Evolutionary conservation across 53 echinoderm and acorn worm species (phyloP), one percentile per base, ranked within the genome.

Genomic region (Stichopus horrens): DNA sequence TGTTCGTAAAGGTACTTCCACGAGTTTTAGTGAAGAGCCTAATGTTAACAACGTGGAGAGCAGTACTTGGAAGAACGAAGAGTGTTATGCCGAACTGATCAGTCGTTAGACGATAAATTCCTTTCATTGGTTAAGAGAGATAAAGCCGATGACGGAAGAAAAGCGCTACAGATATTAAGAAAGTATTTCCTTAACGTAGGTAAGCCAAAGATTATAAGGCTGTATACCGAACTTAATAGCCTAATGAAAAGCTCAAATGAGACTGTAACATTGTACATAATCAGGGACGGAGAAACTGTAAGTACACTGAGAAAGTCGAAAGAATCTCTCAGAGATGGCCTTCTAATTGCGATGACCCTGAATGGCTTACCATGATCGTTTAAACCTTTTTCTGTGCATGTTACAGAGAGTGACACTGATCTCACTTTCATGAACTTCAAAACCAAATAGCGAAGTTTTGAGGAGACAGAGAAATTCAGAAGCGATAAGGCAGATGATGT

Each of bases 301-400:
- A n/a, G 23, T 3, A 23, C 76, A 9, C 75, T 76, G 22, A 18
- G 76, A 6, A n/a, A 76, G 7, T n/a, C 76, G 21, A 20, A 20
- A 76, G 21, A 76, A 21, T 19, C 76, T 8, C 76, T 76, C 19
- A 76, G 76, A 7, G 76, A 76, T 76, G 76, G 76, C 19, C 8
- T 76, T 4, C 21, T 76, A 21, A 76, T 76, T 19, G 21, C 76
- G 21, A 76, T 51, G 76, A 76, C 21, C 8, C 76, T 76, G 22
- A 76, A 76, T 6, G 76, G 76, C n/a, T 19, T 76, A 21, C 52
- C 22, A 76, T 23, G 21, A 5, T 76, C 76, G 10, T 76, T 76
- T 8, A 76, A 21, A 76, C 76, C 76, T 10, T 76, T 23, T 76
- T n/a, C 76, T 18, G 76, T 76, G 5, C 76, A 76, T 8, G 22